A percentile compares a stretch with the other conserved stretches of the same genome.
phyloP scores from a whole-genome alignment of 2,113 vertebrate species.

The Cyanoramphus novaezelandiae region DNA sequence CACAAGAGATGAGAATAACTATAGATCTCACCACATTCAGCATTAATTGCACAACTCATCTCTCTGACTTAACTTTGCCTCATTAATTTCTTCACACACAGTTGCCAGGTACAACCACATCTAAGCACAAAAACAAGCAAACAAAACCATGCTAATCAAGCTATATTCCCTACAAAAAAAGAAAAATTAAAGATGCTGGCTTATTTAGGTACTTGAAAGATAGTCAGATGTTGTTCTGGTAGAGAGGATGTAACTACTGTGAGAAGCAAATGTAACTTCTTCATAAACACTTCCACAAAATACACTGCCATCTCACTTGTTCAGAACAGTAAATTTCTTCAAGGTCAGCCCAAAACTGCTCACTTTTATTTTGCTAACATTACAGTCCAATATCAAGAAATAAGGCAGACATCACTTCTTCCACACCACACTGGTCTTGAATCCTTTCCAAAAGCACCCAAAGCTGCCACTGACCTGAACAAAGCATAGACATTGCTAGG shows the following conservation, averaged over 20 bases:
- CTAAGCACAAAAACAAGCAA: constrained; percentile 22
- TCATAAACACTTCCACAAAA: not conserved
- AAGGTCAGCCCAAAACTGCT: not conserved
- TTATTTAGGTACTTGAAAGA: not conserved
- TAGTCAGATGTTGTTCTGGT: not conserved
- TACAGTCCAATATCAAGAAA: not conserved
- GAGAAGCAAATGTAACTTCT: not conserved
- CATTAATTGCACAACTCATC: constrained; percentile 57
- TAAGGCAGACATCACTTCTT: not conserved
- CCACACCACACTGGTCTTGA: not conserved
- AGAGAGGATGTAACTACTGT: not conserved
- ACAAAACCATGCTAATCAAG: not conserved
- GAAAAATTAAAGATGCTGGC: not conserved
- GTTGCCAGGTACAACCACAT: constrained; percentile 53
- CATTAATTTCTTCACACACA: constrained; percentile 54
- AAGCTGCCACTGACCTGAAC: not conserved
- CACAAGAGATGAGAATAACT: constrained; percentile 38
- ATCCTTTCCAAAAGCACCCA: not conserved
- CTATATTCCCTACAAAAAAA: not conserved
- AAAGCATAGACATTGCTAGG: not conserved
- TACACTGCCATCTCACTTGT: not conserved
- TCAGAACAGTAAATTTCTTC: not conserved
- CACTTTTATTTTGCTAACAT: not conserved
- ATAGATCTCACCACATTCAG: constrained; percentile 50
- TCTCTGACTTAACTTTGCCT: constrained; percentile 67